Evolutionary conservation across 2,888 invertebrate species (phyloP).

Genomic region (Patella depressa): DNA sequence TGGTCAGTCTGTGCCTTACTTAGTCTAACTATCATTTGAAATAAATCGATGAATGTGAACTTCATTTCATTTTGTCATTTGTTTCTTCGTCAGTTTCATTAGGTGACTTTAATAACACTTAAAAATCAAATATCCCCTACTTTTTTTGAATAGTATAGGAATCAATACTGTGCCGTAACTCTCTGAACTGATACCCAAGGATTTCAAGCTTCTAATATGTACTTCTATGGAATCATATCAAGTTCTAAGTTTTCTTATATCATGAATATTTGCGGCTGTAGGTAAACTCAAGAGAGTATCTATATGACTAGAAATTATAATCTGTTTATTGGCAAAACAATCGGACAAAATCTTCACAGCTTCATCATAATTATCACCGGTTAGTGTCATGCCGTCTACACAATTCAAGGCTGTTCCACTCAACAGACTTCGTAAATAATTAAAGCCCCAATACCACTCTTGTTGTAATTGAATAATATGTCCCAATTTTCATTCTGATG

Average conservation of each 20-base stretch:
- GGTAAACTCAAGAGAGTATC: background rate
- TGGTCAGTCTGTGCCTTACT: no score
- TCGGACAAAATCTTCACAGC: background rate
- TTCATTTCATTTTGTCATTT: no score
- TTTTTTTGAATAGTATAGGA: no score
- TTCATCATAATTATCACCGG: conserved; percentile 4
- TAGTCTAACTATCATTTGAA: no score
- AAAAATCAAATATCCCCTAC: no score
- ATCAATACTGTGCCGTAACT: background rate
- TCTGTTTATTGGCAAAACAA: background rate
- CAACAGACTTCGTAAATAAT: background rate
- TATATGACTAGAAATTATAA: background rate
- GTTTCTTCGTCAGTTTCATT: no score
- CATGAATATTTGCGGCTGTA: background rate
- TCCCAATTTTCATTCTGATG: no score
- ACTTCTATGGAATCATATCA: background rate
- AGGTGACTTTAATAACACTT: no score
- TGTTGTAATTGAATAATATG: no score
- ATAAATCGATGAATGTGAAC: no score
- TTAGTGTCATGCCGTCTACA: background rate
- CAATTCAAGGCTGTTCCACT: background rate
- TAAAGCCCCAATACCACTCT: no score
- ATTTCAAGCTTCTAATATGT: background rate
- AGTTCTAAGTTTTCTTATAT: background rate
- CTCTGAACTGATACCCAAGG: background rate